Conservation (phyloP, 2,797 vertebrate species). For the Hyperoplus lanceolatus region DNA sequence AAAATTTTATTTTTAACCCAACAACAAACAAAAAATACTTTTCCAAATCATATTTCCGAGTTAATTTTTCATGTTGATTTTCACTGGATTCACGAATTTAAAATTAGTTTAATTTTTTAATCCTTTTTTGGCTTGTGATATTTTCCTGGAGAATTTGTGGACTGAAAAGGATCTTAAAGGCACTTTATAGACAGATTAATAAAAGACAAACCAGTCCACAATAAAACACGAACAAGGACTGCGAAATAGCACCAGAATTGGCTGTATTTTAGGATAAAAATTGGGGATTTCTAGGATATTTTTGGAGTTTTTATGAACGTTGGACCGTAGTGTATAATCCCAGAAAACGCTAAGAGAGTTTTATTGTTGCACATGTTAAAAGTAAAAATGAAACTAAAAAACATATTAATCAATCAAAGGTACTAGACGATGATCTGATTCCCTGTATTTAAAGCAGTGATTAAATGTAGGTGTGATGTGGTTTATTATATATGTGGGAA, state of each 20-base stretch:
- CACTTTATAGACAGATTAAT: slow-evolving; percentile 2
- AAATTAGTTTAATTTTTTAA: too few relatives aligned
- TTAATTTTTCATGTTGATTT: background rate
- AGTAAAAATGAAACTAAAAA: slow-evolving; percentile 7
- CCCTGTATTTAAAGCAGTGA: slow-evolving; percentile 69
- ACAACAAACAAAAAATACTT: too few relatives aligned
- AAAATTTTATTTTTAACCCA: too few relatives aligned
- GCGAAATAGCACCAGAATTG: background rate
- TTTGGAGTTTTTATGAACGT: background rate
- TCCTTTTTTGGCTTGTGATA: background rate
- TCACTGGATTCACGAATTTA: background rate
- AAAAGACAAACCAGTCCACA: background rate
- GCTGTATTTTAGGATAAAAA: background rate
- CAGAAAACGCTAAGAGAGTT: slow-evolving; percentile 23
- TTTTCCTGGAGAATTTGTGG: slow-evolving; percentile 12
- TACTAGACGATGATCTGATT: slow-evolving; percentile 71
- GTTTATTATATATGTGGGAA: slow-evolving; percentile 21
- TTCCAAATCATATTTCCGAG: too few relatives aligned
- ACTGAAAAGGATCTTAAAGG: background rate
- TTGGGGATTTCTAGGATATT: background rate
- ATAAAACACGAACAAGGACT: background rate
- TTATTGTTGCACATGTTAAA: slow-evolving; percentile 65
- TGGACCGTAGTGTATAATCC: background rate
- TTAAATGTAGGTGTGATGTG: slow-evolving; percentile 43
- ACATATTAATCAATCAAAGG: slow-evolving; percentile 71